A percentile compares a stretch with the other conserved stretches of the same genome.
phyloP scores from a whole-genome alignment of 2,113 vertebrate species.

The Peromyscus leucopus region DNA sequence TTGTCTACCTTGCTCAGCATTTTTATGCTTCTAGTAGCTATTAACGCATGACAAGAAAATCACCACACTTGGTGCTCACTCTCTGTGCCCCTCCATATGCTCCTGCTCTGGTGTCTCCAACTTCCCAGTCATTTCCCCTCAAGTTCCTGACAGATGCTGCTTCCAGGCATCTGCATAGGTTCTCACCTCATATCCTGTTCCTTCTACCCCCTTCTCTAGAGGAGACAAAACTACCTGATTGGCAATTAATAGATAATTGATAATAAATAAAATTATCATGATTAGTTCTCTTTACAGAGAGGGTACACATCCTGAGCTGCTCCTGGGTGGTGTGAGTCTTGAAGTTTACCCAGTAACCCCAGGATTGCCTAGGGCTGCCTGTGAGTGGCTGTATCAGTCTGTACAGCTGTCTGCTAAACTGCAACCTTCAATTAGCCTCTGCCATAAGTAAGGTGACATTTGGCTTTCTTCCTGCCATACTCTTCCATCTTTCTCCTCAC shows the following conservation, averaged over 20 bases:
- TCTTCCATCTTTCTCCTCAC: slow-evolving; percentile 1
- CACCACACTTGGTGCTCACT: not conserved
- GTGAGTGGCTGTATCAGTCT: not conserved
- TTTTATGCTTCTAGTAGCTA: not conserved
- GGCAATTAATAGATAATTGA: not conserved
- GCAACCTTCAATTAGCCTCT: not conserved
- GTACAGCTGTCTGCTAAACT: not conserved
- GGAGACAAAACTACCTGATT: not conserved
- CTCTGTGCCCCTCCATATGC: not conserved
- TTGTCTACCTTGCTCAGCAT: not conserved
- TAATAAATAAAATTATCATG: not conserved
- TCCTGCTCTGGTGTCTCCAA: not conserved
- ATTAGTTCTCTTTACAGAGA: not conserved
- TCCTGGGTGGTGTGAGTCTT: not conserved
- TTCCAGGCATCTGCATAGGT: not conserved
- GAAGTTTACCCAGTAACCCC: not conserved
- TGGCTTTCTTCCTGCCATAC: not conserved
- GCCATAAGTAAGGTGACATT: not conserved
- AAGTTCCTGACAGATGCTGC: not conserved
- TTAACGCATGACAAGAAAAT: not conserved
- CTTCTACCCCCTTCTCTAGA: not conserved
- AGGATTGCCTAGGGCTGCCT: not conserved
- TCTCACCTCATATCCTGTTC: not conserved
- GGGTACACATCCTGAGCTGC: not conserved
- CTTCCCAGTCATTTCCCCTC: not conserved